These are phyloP conservation scores for Hemichromis elongatus DNA, from an alignment of 2,113 vertebrate species.

Conservation along the genomic window DNA sequence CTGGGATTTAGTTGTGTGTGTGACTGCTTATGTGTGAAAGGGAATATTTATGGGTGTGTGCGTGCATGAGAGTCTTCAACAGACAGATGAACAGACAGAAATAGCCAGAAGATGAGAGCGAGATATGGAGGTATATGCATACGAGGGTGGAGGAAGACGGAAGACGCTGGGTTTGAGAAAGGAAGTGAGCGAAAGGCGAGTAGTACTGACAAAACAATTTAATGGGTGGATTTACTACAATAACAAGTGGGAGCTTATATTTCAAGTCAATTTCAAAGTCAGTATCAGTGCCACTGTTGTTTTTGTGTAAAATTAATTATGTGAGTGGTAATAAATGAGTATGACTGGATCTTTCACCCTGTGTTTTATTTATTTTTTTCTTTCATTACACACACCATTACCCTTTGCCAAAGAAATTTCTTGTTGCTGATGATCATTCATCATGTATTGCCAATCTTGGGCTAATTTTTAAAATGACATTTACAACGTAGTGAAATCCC, in stretches of 20 bases:
- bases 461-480: slow-evolving; percentile 17
- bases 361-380: neutral
- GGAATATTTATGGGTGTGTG: slow-evolving; percentile 30
- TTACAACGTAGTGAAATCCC: neutral
- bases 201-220: slow-evolving; percentile 40
- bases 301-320: slow-evolving; percentile 56
- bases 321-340: slow-evolving; percentile 45
- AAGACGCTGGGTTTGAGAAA: slow-evolving; percentile 8
- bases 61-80: slow-evolving; percentile 13
- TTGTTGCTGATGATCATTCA: slow-evolving; percentile 33
- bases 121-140: slow-evolving; percentile 13
- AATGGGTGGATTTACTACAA: slow-evolving; percentile 41
- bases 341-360: slow-evolving; percentile 8
- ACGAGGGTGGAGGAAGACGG: neutral
- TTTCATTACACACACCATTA: slow-evolving; percentile 64
- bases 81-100: slow-evolving; percentile 52
- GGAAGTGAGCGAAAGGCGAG: slow-evolving; percentile 20
- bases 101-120: slow-evolving; percentile 42
- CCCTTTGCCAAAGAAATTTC: slow-evolving; percentile 31
- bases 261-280: slow-evolving; percentile 39
- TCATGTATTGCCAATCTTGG: slow-evolving; percentile 26
- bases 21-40: slow-evolving; percentile 10
- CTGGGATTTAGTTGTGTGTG: slow-evolving; percentile 10
- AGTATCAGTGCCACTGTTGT: slow-evolving; percentile 20
- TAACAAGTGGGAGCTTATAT: slow-evolving; percentile 47